Conservation (phyloP, 2,888 invertebrate species). For the Ryuthela nishihirai region DNA sequence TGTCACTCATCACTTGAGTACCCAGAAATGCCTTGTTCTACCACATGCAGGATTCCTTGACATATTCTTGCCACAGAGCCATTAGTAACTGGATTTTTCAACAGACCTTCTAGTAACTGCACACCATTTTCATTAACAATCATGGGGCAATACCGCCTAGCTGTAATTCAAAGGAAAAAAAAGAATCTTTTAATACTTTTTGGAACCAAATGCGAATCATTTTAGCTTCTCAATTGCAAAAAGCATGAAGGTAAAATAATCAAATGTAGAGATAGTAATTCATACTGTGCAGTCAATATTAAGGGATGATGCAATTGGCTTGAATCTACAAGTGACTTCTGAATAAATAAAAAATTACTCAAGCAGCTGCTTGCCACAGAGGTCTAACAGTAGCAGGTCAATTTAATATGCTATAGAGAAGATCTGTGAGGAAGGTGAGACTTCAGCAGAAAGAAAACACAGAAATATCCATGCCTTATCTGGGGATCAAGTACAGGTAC, state of each 20-base stretch:
- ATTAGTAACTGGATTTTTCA: conserved; percentile 45
- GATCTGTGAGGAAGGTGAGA: too few relatives aligned
- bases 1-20: too few relatives aligned
- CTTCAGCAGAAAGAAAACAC: too few relatives aligned
- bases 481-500: too few relatives aligned
- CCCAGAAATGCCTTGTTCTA: too few relatives aligned
- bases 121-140: conserved; percentile 61
- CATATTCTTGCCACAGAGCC: conserved; percentile 36
- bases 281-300: not conserved
- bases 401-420: too few relatives aligned
- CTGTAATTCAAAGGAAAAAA: conserved; percentile 51
- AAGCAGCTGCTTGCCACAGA: too few relatives aligned
- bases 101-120: conserved; percentile 54
- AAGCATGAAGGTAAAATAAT: not conserved
- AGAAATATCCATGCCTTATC: too few relatives aligned
- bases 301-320: not conserved
- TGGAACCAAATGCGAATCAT: not conserved
- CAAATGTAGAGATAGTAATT: not conserved
- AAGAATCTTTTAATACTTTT: not conserved
- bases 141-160: conserved; percentile 65
- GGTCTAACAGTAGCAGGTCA: too few relatives aligned
- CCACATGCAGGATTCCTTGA: conserved; percentile 35
- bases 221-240: not conserved
- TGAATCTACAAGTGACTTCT: too few relatives aligned
- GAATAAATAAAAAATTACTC: too few relatives aligned